phyloP scores from a whole-genome alignment of 2,797 vertebrate species.

The Cryptoblepharus egeriae region DNA sequence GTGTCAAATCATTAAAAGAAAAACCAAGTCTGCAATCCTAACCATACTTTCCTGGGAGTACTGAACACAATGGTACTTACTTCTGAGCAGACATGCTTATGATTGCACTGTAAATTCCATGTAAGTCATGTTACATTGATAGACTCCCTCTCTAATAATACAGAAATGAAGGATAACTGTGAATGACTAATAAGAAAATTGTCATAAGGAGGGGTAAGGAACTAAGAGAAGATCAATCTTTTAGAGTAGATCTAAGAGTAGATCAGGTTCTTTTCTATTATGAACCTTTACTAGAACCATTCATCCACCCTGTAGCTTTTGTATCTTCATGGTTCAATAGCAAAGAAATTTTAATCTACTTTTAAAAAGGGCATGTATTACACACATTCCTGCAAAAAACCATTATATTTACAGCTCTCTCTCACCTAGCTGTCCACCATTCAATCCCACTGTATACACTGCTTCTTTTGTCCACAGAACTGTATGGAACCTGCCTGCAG shows the following conservation, averaged over 20 bases:
- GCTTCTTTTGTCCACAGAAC: conserved; percentile 95
- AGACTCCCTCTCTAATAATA: not conserved
- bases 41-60: too few relatives aligned
- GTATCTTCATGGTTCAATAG: not conserved
- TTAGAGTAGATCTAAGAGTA: too few relatives aligned
- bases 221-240: too few relatives aligned
- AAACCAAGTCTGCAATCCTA: too few relatives aligned
- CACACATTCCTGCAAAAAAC: too few relatives aligned
- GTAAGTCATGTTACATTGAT: too few relatives aligned
- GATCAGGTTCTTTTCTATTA: too few relatives aligned
- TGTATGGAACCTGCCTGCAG: conserved; percentile 95
- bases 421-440: conserved; percentile 96
- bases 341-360: conserved; percentile 11
- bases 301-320: not conserved
- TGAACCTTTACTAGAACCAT: not conserved
- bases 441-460: conserved; percentile 95
- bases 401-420: conserved; percentile 40
- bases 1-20: too few relatives aligned
- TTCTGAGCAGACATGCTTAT: too few relatives aligned
- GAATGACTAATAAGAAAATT: not conserved
- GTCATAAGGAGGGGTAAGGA: too few relatives aligned
- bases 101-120: not conserved
- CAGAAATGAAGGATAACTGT: not conserved
- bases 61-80: too few relatives aligned
- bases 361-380: not conserved